Conservation (phyloP, 2,888 invertebrate genomes). For the Limnephilus rhombicus region DNA sequence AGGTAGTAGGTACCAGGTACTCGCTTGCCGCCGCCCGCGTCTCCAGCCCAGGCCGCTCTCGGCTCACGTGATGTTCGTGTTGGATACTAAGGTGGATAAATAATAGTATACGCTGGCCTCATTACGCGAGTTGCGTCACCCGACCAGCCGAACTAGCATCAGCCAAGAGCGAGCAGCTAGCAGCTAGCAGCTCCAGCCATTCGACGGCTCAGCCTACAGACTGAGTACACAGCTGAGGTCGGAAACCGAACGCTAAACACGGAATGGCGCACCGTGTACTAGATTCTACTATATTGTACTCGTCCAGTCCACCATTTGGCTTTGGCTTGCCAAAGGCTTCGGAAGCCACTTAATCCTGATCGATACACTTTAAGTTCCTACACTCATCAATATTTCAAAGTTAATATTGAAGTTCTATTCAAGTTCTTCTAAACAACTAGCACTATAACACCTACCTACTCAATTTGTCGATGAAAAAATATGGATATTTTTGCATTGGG, state of each 20-base stretch:
- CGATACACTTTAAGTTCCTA: neutral
- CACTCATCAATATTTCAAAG: neutral
- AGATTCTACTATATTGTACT: neutral
- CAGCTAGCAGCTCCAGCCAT: neutral
- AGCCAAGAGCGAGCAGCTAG: neutral
- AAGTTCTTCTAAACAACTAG: too few species aligned
- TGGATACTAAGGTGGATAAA: slow-evolving; percentile 5
- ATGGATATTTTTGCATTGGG: too few species aligned
- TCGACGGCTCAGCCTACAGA: neutral
- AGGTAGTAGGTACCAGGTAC: neutral
- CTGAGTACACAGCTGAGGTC: neutral
- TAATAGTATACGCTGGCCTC: slow-evolving; percentile 38
- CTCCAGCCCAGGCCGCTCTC: slow-evolving; percentile 13
- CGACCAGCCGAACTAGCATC: neutral
- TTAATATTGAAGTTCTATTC: too few species aligned
- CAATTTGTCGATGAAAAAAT: neutral
- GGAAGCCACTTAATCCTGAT: neutral
- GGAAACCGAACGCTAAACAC: neutral
- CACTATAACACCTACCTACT: neutral
- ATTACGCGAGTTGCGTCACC: slow-evolving; percentile 24
- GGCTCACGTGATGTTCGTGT: neutral
- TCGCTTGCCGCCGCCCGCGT: slow-evolving; percentile 14
- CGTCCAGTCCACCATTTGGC: neutral
- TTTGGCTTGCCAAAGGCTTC: neutral
- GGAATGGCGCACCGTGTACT: neutral